These are phyloP conservation scores for Muscicapa striata DNA, from an alignment of 2,797 vertebrate genomes.

Conservation along the genomic window DNA sequence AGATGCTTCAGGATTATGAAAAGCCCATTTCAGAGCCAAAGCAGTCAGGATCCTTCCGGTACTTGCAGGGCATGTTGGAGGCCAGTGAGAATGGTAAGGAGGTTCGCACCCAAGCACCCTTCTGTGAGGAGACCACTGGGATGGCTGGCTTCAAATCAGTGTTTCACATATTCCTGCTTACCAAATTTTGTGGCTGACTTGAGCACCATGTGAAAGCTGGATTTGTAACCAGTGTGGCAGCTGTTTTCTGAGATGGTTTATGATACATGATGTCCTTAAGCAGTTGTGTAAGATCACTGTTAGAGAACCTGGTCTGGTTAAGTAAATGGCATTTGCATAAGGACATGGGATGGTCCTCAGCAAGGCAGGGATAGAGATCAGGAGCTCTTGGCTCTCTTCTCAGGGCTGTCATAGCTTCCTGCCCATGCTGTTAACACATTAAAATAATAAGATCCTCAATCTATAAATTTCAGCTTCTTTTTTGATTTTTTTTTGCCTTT, in stretches of 20 bases:
- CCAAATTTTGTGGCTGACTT: neutral
- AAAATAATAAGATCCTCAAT: neutral
- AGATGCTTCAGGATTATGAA: slow-evolving; percentile 93
- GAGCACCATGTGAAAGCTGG: neutral
- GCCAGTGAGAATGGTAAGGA: slow-evolving; percentile 90
- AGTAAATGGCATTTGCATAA: slow-evolving; percentile 25
- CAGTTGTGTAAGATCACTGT: neutral
- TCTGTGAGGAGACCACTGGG: rapidly evolving
- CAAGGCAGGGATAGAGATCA: neutral
- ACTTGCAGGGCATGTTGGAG: slow-evolving; percentile 94
- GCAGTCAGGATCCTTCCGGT: slow-evolving; percentile 96
- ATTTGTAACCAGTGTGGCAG: neutral
- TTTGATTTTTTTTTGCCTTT: slow-evolving; percentile 1
- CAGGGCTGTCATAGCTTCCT: slow-evolving; percentile 5
- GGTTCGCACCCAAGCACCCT: neutral
- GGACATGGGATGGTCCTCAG: neutral
- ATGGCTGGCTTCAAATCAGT: neutral
- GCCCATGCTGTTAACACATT: neutral
- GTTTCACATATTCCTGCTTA: neutral
- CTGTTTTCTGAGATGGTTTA: neutral
- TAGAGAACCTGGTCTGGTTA: neutral
- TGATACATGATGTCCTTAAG: neutral
- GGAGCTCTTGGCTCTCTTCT: slow-evolving; percentile 5
- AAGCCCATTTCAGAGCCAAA: slow-evolving; percentile 86
- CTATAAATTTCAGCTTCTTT: neutral